Conservation (phyloP, 2,113 vertebrate genomes). For the Labeo rohita region DNA sequence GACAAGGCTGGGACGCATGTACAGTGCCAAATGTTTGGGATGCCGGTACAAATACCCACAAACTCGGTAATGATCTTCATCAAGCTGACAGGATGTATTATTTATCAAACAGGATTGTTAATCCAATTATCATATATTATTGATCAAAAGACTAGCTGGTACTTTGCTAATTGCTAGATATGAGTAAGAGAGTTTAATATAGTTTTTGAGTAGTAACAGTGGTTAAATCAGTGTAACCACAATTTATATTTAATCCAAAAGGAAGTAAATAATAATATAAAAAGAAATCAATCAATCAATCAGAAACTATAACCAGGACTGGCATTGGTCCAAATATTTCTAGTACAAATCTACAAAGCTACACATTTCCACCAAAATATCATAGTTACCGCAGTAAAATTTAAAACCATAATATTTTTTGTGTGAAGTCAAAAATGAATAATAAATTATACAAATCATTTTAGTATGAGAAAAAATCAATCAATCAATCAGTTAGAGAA, state of each 20-base stretch:
- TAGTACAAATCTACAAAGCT: too few relatives aligned
- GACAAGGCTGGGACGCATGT: conserved; percentile 48
- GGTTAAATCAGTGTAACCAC: neutral
- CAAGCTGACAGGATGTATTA: conserved; percentile 7
- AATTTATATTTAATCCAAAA: neutral
- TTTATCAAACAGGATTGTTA: conserved; percentile 18
- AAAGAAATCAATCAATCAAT: neutral
- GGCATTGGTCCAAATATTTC: neutral
- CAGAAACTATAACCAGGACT: neutral
- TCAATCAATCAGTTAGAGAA: too few relatives aligned
- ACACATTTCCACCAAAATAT: too few relatives aligned
- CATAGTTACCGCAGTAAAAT: too few relatives aligned
- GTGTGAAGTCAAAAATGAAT: too few relatives aligned
- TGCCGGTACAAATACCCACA: conserved; percentile 6
- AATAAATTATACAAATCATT: too few relatives aligned
- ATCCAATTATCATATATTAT: conserved; percentile 26
- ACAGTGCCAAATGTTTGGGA: conserved; percentile 31
- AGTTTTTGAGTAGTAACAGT: neutral
- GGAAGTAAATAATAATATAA: neutral
- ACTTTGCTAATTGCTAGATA: neutral
- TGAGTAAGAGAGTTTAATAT: neutral
- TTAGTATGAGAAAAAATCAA: too few relatives aligned
- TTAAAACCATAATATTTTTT: neutral
- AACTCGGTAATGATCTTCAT: conserved; percentile 15
- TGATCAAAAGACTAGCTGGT: neutral